Evolutionary conservation across 2,113 vertebrate genomes (phyloP), one percentile per base, ranked within the genome.

Genomic region (Promerops cafer): DNA sequence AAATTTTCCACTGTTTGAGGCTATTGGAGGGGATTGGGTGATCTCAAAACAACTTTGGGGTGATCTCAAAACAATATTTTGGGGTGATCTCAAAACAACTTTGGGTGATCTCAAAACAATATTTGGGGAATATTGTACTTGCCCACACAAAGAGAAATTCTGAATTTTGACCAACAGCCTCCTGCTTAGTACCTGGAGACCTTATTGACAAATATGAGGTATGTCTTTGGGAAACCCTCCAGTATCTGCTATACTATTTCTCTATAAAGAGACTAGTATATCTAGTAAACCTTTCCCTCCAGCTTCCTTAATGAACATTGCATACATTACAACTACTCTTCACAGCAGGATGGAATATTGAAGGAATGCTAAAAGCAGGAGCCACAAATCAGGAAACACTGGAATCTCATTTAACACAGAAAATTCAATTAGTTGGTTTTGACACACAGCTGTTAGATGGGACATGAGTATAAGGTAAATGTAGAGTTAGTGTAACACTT

Each of bases 11-110:
- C 44, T 50, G 11, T 59, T 77, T 1, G 1, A 33, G 19, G 37
- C 39, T 63, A 2, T 16, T 63, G 23, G 16, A 60, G 5, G 22
- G 9, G 24, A 16, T 31, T 0, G 0, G 15, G 13, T 37, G 17
- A 35, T 56, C 11, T 42, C 64, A 66, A 35, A 87, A 39, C 6
- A 66, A 4, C 17, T 72, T 61, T n/a, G 10, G 54, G 26, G 22
- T 37, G 17, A 35, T 56, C 11, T 42, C 64, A 66, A 35, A 87
- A 39, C 6, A 66, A 4, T 15, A 68, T 61, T n/a, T n/a, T n/a
- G n/a, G 0, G 15, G 13, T 37, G 17, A 35, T 56, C 11, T 42
- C 64, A 66, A 35, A 87, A 39, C 6, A 66, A 4, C 17, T 72
- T 31, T 0, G 0, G 15, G 13, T 37, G 17, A 35, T 56, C 11